A percentile compares a stretch with the other conserved stretches of the same genome.
Evolutionary conservation across 2,113 vertebrate species (phyloP).

Genomic region (Anthoscopus minutus): DNA sequence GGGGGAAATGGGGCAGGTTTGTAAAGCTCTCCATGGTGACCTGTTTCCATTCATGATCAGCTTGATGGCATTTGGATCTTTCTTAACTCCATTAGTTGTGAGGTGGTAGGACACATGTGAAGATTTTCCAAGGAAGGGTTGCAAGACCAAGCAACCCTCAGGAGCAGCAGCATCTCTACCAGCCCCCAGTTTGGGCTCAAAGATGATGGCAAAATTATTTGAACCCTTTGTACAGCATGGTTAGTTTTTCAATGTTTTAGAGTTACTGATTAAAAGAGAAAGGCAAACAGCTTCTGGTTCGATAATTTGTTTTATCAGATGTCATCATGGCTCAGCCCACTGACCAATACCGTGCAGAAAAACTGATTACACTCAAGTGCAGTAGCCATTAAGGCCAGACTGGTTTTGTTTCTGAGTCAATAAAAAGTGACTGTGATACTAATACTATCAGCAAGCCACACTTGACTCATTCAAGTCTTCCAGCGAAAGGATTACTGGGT

Average conservation of each 20-base stretch:
- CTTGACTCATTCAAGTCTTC: background rate
- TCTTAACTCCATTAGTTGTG: background rate
- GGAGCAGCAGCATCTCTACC: background rate
- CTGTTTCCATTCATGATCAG: background rate
- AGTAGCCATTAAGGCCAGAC: background rate
- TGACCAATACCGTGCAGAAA: background rate
- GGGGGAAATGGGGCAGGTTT: background rate
- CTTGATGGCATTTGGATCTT: background rate
- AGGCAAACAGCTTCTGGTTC: background rate
- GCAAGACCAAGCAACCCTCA: background rate
- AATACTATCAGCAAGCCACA: background rate
- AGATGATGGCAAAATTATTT: background rate
- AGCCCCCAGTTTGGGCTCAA: background rate
- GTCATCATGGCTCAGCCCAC: background rate
- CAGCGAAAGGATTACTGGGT: background rate
- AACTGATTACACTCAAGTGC: background rate
- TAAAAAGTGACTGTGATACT: background rate
- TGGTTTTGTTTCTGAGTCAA: background rate
- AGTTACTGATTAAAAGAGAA: background rate
- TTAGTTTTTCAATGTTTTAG: background rate
- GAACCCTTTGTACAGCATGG: background rate
- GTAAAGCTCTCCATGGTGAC: background rate
- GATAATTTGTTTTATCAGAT: background rate
- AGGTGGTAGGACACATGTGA: background rate
- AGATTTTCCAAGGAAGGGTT: background rate